Base-by-base conservation (phyloP, 1,140 invertebrate species). In the Scaptomyza pallida region DNA sequence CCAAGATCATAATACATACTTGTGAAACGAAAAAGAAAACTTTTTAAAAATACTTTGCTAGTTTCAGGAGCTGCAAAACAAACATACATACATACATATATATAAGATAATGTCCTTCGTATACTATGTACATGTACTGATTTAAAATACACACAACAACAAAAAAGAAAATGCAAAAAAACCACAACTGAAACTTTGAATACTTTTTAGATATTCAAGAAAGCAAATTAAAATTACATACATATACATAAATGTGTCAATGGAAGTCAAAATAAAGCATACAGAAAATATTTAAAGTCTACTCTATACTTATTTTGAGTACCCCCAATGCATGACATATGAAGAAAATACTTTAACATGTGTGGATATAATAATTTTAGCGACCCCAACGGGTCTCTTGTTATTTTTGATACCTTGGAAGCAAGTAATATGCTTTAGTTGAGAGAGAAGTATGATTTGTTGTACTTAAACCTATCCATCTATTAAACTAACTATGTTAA, bases 101-200 rank as follows among this genome's bases (percentile, higher is more conserved):
- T 82, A 75, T 85, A 88, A 81, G 78, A 75, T 80, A 78, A 81
- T 71, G 82, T 88, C 82, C 82, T 88, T 88, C 82, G 82, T 82
- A 88, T 76, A 88, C 82, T 88, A 88, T 88, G 82, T 88, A 88
- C 71, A 71, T 88, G 82, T 88, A 85, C 64, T 71, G 68, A 81
- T 86, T 81, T 70, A 81, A 80, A 83, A 75, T 78, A 85, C 78
- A 68, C 54, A 63, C 43, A 63, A 13, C 60, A 63, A 55, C 16
- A 55, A 48, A 13, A 64, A 63, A 55, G 21, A 55, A 48, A 21
- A 40, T n/a, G n/a, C n/a, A 63, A 65, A 5, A 50, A 51, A 52
- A 54, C 30, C 45, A 69, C 70, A 80, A 61, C 54, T 35, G 37
- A 56, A 75, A 81, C 72, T 86, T 88, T 81, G 78, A 82, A 88